Evolutionary conservation across 2,113 vertebrate species (phyloP).

Genomic region (Erpornis zantholeuca): DNA sequence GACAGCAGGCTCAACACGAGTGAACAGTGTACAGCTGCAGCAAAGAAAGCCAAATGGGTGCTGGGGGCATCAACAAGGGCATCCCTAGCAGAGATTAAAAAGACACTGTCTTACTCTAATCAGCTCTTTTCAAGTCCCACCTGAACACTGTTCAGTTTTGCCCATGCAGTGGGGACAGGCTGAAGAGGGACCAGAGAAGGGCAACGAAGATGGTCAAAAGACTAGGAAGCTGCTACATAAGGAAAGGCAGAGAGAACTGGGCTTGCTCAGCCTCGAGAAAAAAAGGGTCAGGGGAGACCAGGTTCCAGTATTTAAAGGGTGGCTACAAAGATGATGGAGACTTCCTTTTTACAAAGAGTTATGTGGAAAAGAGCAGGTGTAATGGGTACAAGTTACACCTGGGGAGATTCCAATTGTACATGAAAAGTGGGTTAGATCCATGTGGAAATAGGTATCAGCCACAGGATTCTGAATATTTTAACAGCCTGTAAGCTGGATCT

Average conservation of each 20-base stretch:
- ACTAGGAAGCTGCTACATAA: not conserved
- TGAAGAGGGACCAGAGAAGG: not conserved
- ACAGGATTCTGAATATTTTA: not conserved
- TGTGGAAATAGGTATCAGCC: not conserved
- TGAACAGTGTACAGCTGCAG: not conserved
- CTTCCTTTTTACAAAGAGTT: not conserved
- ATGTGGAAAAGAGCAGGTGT: not conserved
- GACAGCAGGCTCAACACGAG: not conserved
- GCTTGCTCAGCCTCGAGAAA: not conserved
- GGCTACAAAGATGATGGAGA: not conserved
- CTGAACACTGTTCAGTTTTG: not conserved
- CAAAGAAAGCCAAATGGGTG: not conserved
- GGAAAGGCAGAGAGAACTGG: not conserved
- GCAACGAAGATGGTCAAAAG: not conserved
- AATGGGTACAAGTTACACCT: not conserved
- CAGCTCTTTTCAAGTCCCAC: not conserved
- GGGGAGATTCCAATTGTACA: not conserved
- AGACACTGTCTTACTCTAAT: not conserved
- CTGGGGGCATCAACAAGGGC: not conserved
- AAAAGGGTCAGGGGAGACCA: not conserved
- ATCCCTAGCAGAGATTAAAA: not conserved
- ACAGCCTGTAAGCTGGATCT: not conserved
- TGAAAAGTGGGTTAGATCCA: not conserved
- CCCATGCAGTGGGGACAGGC: accelerated
- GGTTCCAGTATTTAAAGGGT: not conserved